Evolutionary conservation across 2,888 invertebrate species (phyloP), one percentile per base, ranked within the genome.

Genomic region (Synanthedon formicaeformis): DNA sequence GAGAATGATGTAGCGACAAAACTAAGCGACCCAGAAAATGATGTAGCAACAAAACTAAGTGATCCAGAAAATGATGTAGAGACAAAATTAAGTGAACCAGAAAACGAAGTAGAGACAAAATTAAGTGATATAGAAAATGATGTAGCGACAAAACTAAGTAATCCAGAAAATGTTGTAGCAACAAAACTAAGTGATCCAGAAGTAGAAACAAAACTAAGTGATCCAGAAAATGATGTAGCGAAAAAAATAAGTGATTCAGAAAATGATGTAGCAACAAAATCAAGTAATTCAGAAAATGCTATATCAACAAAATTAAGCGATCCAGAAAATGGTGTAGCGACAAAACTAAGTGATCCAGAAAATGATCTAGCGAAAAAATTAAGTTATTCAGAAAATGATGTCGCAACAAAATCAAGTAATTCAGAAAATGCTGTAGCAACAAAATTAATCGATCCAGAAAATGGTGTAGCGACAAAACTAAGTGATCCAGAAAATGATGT

Each of bases 31-130:
- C 52, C 52, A 40, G 10, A 3, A 40, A 49, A 60, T 53, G 57
- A 57, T 49, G 52, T 51, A 49, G 40, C 48, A 27, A 16, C 40
- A 48, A 41, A n/a, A 5, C 45, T 53, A 50, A 41, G 10, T 0
- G 54, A 62, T 1, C 52, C 51, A 41, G 12, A 3, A 34, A 50
- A 60, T 54, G 57, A 57, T 50, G 52, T 51, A 49, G 40, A 45
- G 23, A 16, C 40, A 18, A 45, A 6, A 2, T 5, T 48, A 12
- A 50, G 10, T 10, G 40, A 50, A 41, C 23, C 23, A 23, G 23
- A 23, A 23, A 23, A 23, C 4, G 4, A 23, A 4, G 23, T 23
- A 4, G 23, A 4, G 1, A 23, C 23, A 23, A 23, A 23, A 6
- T 48, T 53, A 50, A 41, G 11, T 0, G 53, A 62, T 0, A 51